Percentiles rank a stretch among this genome's conserved stretches.
These are phyloP conservation scores for Solenopsis fugax DNA, from an alignment of 1,140 invertebrate species.

Conservation along the genomic window DNA sequence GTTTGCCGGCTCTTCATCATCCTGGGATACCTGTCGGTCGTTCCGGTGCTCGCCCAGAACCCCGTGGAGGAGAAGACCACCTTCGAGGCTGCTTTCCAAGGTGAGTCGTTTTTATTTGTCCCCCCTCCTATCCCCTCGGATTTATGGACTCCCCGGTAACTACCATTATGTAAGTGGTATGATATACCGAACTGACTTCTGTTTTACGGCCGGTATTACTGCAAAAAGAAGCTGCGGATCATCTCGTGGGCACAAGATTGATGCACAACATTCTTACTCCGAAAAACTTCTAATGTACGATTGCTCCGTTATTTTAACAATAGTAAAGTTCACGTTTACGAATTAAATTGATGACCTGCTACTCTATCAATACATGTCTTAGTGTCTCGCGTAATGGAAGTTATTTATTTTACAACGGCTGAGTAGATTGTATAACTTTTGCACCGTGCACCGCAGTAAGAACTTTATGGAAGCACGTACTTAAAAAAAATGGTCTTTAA, in stretches of 20 bases:
- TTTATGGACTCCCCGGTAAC: constrained; percentile 36
- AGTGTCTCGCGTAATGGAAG: background rate
- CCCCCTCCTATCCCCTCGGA: background rate
- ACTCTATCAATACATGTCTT: background rate
- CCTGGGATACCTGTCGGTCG: constrained; percentile 76
- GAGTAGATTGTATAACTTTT: background rate
- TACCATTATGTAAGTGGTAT: constrained; percentile 3
- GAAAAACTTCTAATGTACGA: background rate
- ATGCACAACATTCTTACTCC: background rate
- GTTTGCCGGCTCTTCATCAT: constrained; percentile 80
- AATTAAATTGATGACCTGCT: background rate
- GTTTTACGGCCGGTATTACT: constrained; percentile 2
- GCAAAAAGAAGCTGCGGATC: constrained; percentile 6
- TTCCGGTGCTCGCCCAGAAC: constrained; percentile 78
- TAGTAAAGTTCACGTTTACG: background rate
- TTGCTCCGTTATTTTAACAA: background rate
- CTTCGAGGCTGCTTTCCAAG: constrained; percentile 88
- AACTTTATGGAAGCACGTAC: background rate
- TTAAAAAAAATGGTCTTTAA: too few relatives aligned
- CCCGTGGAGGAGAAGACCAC: constrained; percentile 84
- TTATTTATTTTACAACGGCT: background rate
- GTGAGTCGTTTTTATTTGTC: constrained; percentile 78
- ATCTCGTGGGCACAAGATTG: background rate
- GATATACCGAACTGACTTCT: constrained; percentile 29
- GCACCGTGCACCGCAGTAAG: background rate